These are phyloP conservation scores for Lepus europaeus DNA, from an alignment of 2,113 vertebrate species.

Conservation along the genomic window DNA sequence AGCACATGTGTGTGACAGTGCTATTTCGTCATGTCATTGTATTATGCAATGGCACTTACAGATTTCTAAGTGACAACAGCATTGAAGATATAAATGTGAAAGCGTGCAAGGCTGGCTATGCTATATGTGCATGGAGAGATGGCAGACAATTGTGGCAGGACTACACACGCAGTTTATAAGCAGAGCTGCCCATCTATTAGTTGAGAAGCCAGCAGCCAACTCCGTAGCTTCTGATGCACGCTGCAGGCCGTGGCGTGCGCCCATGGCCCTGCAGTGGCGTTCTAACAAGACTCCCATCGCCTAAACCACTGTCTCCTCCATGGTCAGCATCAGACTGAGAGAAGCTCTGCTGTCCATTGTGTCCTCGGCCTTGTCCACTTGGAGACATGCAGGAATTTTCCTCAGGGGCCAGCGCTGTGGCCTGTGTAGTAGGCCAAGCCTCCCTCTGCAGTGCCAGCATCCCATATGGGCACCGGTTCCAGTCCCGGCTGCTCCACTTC, in stretches of 20 bases:
- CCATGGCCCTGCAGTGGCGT: neutral
- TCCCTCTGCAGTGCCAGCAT: too few relatives aligned
- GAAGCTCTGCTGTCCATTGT: neutral
- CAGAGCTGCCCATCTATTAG: neutral
- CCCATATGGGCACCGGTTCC: too few relatives aligned
- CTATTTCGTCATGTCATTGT: too few relatives aligned
- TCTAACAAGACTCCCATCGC: neutral
- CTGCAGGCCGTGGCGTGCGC: neutral
- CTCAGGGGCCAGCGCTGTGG: neutral
- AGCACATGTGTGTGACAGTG: too few relatives aligned
- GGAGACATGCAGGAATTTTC: neutral
- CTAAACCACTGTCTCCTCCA: neutral
- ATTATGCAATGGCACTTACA: too few relatives aligned
- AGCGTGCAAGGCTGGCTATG: neutral
- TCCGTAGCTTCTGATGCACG: accelerated
- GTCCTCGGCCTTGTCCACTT: neutral
- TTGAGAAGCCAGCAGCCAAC: neutral
- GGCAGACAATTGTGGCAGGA: neutral
- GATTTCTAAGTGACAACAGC: too few relatives aligned
- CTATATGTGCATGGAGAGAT: too few relatives aligned
- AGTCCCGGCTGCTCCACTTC: too few relatives aligned
- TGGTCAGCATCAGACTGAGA: neutral
- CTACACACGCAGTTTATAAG: neutral
- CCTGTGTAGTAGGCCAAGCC: too few relatives aligned
- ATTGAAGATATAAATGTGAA: neutral